Base-by-base conservation (phyloP, 2,888 invertebrate species). In the Xanthia togata region DNA sequence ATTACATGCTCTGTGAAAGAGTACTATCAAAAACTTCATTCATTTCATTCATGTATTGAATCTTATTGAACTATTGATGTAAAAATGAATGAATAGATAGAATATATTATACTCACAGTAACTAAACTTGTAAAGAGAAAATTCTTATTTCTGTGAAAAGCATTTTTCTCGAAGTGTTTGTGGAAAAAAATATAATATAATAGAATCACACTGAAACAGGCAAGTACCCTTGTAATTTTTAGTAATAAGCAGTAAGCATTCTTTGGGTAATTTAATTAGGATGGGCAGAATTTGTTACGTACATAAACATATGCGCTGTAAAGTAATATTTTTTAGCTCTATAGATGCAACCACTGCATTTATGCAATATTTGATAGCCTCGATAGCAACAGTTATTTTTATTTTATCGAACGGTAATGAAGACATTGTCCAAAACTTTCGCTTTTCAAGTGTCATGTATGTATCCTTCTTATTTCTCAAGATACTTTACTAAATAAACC, bases 201-300 rank as follows among this genome's bases (percentile, higher is more conserved):
- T 53, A 50, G 57, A 67, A 41, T 76, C 60, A 38, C 62, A 41
- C 44, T 76, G 70, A 64, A 69, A 78, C 79, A 86, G 87, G 86
- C 69, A 76, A 79, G 86, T 84, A 79, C 20, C 11, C 17, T 67
- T 64, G 9, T 62, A 8, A 63, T 65, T 53, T 67, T 44, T 78
- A 12, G 14, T 55, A 60, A 31, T 47, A 77, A 12, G 6, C 31
- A 12, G 23, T 41, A 38, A 4, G 38, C 47, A 14, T 14, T 44
- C 53, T 31, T 55, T 67, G 20, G 38, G 55, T 88, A 84, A 88
- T 88, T 75, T 67, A 84, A 87, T 88, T 86, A 86, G 0, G 69
- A 59, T 72, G 62, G 55, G 55, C 67, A 76, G 68, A 75, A 71
- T 78, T 81, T 73, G 72, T 82, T 87, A 85, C 89, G 81, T 81